A percentile compares a stretch with the other conserved stretches of the same genome.
These are phyloP conservation scores for Metacarcinus magister DNA, from an alignment of 2,888 invertebrate species.

Conservation along the genomic window DNA sequence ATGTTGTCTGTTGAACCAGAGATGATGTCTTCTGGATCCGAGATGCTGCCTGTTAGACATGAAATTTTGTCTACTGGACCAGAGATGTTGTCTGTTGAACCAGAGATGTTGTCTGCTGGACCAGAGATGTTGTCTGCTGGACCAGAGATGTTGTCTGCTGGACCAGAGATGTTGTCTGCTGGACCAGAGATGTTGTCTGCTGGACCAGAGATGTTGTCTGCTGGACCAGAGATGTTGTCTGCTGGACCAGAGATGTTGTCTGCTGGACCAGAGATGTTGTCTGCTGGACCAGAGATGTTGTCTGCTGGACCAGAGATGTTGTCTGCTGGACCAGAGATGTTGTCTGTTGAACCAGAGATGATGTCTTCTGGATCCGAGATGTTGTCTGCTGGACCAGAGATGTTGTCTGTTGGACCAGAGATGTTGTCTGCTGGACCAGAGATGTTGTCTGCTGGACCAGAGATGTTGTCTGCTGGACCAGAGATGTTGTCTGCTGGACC, in stretches of 20 bases:
- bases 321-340: too few relatives aligned
- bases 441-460: too few relatives aligned
- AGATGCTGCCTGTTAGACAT: background rate
- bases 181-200: background rate
- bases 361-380: too few relatives aligned
- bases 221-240: background rate
- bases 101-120: background rate
- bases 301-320: background rate
- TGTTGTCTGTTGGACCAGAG: too few relatives aligned
- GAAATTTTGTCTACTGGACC: background rate
- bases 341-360: too few relatives aligned
- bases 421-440: too few relatives aligned
- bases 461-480: too few relatives aligned
- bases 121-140: background rate
- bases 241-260: background rate
- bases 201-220: background rate
- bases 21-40: background rate
- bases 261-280: background rate
- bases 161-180: background rate
- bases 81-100: background rate
- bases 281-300: background rate
- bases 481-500: too few relatives aligned
- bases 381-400: too few relatives aligned
- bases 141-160: background rate
- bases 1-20: background rate